phyloP scores from a whole-genome alignment of 1,140 invertebrate genomes.

The Drosophila tsacasi region DNA sequence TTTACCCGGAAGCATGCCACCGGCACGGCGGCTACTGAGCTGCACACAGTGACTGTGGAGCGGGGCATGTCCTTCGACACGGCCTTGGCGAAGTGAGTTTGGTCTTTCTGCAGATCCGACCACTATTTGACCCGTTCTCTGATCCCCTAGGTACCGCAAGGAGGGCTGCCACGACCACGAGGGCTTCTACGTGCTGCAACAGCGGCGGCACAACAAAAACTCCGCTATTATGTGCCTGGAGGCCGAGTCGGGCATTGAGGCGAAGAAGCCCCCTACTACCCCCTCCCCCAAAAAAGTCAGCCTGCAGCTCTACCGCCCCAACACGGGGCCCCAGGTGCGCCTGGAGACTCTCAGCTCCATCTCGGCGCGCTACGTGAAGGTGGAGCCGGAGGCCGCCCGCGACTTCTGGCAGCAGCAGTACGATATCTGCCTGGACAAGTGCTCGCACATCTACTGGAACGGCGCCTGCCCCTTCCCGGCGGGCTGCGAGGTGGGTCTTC shows the following conservation, averaged over 20 bases:
- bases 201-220: slow-evolving; percentile 51
- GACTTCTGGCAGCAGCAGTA: slow-evolving; percentile 51
- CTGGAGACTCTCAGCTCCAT: slow-evolving; percentile 52
- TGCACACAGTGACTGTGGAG: slow-evolving; percentile 96
- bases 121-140: neutral
- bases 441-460: slow-evolving; percentile 64
- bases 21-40: slow-evolving; percentile 94
- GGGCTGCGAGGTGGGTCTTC: slow-evolving; percentile 54
- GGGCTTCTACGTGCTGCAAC: slow-evolving; percentile 59
- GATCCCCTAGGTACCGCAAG: slow-evolving; percentile 34
- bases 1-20: slow-evolving; percentile 95
- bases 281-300: slow-evolving; percentile 22
- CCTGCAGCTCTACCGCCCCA: slow-evolving; percentile 60
- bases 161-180: slow-evolving; percentile 44
- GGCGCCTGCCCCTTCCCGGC: slow-evolving; percentile 33
- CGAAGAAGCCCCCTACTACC: neutral
- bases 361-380: slow-evolving; percentile 46
- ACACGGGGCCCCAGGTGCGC: slow-evolving; percentile 66
- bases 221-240: slow-evolving; percentile 58
- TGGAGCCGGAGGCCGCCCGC: slow-evolving; percentile 34
- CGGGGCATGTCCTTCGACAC: slow-evolving; percentile 94
- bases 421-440: slow-evolving; percentile 42
- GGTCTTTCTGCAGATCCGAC: no score
- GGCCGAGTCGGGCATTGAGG: neutral
- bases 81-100: slow-evolving; percentile 89